A percentile compares a stretch with the other conserved stretches of the same genome.
These are phyloP conservation scores for Apis laboriosa DNA, from an alignment of 1,140 invertebrate species.

Conservation along the genomic window DNA sequence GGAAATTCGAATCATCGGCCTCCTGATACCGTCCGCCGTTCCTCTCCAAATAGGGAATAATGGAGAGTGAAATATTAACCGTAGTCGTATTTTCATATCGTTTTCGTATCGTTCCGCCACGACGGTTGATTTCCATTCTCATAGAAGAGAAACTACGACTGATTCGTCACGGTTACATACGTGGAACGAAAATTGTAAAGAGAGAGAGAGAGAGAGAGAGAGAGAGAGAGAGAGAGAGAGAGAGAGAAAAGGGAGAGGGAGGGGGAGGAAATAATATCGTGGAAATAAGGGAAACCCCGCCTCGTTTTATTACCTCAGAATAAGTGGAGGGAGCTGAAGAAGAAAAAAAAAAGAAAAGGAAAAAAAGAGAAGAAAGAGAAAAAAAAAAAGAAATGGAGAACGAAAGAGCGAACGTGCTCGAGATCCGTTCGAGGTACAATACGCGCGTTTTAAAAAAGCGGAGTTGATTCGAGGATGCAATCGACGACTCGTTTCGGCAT, in stretches of 20 bases:
- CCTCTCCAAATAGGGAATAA: slow-evolving; percentile 40
- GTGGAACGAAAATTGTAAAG: background rate
- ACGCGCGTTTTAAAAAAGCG: slow-evolving; percentile 16
- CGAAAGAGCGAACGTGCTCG: background rate
- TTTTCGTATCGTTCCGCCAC: slow-evolving; percentile 8
- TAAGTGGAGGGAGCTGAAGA: background rate
- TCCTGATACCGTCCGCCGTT: background rate
- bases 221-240: background rate
- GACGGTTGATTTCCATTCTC: slow-evolving; percentile 44
- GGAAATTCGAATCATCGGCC: slow-evolving; percentile 28
- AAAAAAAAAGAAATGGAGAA: background rate
- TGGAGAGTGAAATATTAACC: slow-evolving; percentile 48
- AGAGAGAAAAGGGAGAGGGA: background rate
- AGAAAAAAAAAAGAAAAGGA: background rate
- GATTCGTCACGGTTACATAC: slow-evolving; percentile 25
- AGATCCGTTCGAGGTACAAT: slow-evolving; percentile 6
- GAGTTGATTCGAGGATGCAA: slow-evolving; percentile 35
- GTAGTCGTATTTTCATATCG: slow-evolving; percentile 30
- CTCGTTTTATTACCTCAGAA: slow-evolving; percentile 50
- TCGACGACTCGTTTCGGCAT: slow-evolving; percentile 30
- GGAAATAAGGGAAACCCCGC: slow-evolving; percentile 15
- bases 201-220: background rate
- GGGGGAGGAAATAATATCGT: slow-evolving; percentile 32
- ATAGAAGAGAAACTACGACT: slow-evolving; percentile 39
- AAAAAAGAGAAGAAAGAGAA: background rate